phyloP scores from a whole-genome alignment of 2,888 invertebrate genomes.

The Halocaridina rubra region DNA sequence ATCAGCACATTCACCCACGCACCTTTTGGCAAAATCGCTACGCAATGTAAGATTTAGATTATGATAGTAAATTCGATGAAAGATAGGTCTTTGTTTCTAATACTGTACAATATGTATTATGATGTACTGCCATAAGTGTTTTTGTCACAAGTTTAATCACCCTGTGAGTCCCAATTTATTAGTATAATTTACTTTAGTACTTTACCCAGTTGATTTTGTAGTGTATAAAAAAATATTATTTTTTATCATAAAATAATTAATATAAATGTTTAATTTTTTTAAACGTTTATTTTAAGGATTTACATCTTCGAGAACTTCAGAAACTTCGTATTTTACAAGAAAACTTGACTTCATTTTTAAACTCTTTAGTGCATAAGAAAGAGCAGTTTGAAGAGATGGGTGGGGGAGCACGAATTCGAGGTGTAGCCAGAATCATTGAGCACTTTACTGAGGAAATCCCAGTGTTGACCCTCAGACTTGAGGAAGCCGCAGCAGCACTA shows the following conservation, averaged over 20 bases:
- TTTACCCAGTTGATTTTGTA: no score
- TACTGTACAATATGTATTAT: not conserved
- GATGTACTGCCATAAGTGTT: no score
- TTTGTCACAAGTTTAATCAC: no score
- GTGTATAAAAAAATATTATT: no score
- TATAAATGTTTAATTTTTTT: not conserved
- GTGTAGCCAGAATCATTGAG: conserved; percentile 75
- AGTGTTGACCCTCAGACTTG: conserved; percentile 74
- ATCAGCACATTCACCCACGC: conserved; percentile 64
- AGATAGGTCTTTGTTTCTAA: not conserved
- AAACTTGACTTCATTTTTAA: conserved; percentile 72
- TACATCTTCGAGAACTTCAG: conserved; percentile 73
- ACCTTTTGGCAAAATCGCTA: conserved; percentile 69
- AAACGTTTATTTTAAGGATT: conserved; percentile 67
- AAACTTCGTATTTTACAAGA: conserved; percentile 73
- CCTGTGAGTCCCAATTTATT: no score
- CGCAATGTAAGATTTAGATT: conserved; percentile 70
- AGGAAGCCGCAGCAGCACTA: conserved; percentile 75
- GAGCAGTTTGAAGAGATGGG: conserved; percentile 75
- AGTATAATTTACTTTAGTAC: no score
- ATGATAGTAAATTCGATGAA: not conserved
- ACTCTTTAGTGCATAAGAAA: conserved; percentile 73
- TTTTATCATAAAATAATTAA: not conserved
- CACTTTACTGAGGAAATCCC: conserved; percentile 76
- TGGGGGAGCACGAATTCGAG: conserved; percentile 73